Conservation (phyloP, 2,888 invertebrate species). For the Aspidiotus rigidus region DNA sequence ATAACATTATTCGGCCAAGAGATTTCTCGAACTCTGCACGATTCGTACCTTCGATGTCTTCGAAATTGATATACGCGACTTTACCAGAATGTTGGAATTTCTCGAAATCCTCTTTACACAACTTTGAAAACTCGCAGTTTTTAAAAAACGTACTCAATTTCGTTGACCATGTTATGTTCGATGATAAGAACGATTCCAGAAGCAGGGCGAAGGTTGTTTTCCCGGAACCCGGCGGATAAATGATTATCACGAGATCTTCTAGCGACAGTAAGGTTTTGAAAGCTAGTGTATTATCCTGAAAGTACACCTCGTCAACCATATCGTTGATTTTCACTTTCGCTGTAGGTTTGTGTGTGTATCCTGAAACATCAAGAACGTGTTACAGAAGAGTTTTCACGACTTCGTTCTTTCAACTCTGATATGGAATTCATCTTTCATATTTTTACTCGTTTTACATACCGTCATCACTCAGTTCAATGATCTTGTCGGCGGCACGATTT, state of each 20-base stretch:
- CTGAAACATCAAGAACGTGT: constrained; percentile 15
- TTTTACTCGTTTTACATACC: constrained; percentile 1
- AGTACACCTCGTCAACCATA: background rate
- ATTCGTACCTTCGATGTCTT: constrained; percentile 12
- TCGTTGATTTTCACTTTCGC: background rate
- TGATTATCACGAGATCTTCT: background rate
- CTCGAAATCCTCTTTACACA: constrained; percentile 5
- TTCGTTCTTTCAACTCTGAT: constrained; percentile 13
- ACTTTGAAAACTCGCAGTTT: constrained; percentile 1
- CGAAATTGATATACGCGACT: constrained; percentile 11
- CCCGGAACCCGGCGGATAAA: constrained; percentile 11
- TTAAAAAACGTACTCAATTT: constrained; percentile 9
- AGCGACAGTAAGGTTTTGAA: constrained; percentile 1
- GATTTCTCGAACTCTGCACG: constrained; percentile 8
- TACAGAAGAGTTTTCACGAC: constrained; percentile 10
- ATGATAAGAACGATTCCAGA: constrained; percentile 9
- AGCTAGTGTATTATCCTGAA: constrained; percentile 3
- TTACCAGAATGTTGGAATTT: constrained; percentile 5
- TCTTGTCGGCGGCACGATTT: background rate
- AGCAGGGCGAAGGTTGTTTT: constrained; percentile 8
- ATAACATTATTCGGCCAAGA: constrained; percentile 3
- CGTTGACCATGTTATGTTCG: background rate
- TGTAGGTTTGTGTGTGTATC: background rate
- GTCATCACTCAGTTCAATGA: background rate
- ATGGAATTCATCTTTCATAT: constrained; percentile 8